Evolutionary conservation across 2,888 invertebrate species (phyloP), one percentile per base, ranked within the genome.

Genomic region (Thecophora atra): DNA sequence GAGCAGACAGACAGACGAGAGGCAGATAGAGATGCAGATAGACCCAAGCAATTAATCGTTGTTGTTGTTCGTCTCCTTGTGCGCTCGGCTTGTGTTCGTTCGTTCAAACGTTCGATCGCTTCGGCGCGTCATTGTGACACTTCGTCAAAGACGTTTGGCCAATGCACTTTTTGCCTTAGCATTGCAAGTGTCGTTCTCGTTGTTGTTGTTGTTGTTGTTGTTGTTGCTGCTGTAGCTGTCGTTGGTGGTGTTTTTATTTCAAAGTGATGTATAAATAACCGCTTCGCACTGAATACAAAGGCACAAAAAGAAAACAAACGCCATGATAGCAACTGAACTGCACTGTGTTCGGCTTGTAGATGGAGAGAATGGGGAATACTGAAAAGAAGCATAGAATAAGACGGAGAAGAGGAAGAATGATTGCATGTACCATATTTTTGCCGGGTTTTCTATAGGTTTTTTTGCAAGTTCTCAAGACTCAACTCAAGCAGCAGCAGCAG

Each of bases 101-200:
- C 37, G 37, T 37, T 19, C 11, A 21, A 21, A 11, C n/a, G 15
- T 30, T 13, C 37, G 15, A 19, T 7, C n/a, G 17, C 58, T n/a
- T 3, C n/a, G 11, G 11, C 4, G 30, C 19, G 13, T 8, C 28
- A 24, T 26, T 30, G 19, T 26, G 69, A 60, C 69, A 60, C 47
- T 24, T 30, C 47, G 42, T 72, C 75, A 75, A 72, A 72, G 72
- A 69, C 73, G 44, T 65, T 73, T 72, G 75, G 73, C 71, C 73
- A 73, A 63, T 75, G 75, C 73, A 75, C 75, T 72, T 71, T 47
- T 58, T 60, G 44, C 44, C 44, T 68, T 68, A 19, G 65, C 60
- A 60, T 51, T 54, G 51, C 17, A 28, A 21, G 13, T 37, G 17
- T 30, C n/a, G n/a, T 26, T 51, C 19, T 4, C 8, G 47, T 71